phyloP scores from a whole-genome alignment of 2,797 vertebrate genomes.

The Sphenodon punctatus region DNA sequence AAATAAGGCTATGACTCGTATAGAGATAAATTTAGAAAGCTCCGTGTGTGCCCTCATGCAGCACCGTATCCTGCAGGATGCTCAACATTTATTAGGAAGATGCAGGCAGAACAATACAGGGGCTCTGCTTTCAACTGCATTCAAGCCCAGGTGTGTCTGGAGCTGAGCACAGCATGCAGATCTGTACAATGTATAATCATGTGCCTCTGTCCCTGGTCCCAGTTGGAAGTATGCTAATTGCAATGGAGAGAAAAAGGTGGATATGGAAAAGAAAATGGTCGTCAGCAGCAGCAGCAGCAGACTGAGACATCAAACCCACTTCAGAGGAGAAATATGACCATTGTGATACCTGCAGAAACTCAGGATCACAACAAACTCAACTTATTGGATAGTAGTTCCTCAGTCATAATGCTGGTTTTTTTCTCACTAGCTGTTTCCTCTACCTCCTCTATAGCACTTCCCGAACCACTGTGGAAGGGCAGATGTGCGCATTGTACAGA shows the following conservation, averaged over 20 bases:
- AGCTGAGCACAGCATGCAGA: not conserved
- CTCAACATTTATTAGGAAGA: accelerated
- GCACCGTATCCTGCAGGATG: not conserved
- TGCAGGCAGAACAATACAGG: not conserved
- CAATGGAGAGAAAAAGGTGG: not conserved
- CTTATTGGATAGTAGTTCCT: not conserved
- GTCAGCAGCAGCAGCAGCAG: accelerated
- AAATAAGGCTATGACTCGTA: not conserved
- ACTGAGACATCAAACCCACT: too few species aligned
- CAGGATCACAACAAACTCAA: not conserved
- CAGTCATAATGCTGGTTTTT: not conserved
- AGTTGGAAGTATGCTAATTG: not conserved
- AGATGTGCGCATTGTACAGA: not conserved
- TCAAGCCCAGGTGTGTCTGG: not conserved
- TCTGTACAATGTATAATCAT: accelerated
- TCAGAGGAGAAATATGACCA: not conserved
- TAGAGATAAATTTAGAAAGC: not conserved
- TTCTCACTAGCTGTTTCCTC: not conserved
- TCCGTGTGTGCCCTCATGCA: not conserved
- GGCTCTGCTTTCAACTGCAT: not conserved
- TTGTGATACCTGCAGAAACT: not conserved
- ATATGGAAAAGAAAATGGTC: not conserved
- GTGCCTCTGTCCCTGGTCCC: accelerated
- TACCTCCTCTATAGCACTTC: not conserved
- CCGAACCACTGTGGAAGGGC: too few species aligned